phyloP scores from a whole-genome alignment of 1,140 invertebrate species.

The Listronotus bonariensis region DNA sequence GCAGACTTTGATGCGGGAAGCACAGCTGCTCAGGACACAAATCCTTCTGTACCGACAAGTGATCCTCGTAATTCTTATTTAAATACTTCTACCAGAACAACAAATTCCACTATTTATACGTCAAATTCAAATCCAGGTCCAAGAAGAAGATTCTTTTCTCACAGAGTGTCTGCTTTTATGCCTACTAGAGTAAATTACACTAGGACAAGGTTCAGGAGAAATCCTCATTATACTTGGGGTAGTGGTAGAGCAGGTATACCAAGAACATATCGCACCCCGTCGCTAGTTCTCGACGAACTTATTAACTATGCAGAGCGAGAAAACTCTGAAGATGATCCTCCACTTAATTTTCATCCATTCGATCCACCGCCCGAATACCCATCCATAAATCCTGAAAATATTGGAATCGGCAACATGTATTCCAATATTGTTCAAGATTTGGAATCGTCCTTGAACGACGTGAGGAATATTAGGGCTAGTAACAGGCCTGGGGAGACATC shows the following conservation, averaged over 20 bases:
- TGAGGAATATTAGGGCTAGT: constrained; percentile 44
- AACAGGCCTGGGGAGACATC: constrained; percentile 45
- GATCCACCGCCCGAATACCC: constrained; percentile 44
- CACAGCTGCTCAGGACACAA: not conserved
- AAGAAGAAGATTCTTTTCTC: constrained; percentile 45
- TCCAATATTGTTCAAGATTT: constrained; percentile 52
- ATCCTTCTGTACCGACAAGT: not conserved
- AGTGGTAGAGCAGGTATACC: constrained; percentile 22
- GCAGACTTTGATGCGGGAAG: not conserved
- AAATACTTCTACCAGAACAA: constrained; percentile 40
- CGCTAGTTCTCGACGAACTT: constrained; percentile 48
- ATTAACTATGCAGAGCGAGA: constrained; percentile 53
- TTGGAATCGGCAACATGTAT: constrained; percentile 48
- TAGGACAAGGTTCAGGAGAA: constrained; percentile 29
- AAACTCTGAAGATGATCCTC: constrained; percentile 42
- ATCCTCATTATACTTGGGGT: constrained; percentile 19
- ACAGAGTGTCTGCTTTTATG: constrained; percentile 48
- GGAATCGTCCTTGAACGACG: constrained; percentile 50
- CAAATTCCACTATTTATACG: constrained; percentile 41
- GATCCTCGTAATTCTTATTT: constrained; percentile 5
- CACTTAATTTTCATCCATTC: constrained; percentile 35
- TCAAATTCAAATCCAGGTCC: constrained; percentile 16
- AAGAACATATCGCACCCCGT: constrained; percentile 7
- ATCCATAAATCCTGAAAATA: constrained; percentile 33
- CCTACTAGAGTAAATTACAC: constrained; percentile 47